Conservation (phyloP, 2,888 invertebrate species). For the Ormyrus pomaceus region DNA sequence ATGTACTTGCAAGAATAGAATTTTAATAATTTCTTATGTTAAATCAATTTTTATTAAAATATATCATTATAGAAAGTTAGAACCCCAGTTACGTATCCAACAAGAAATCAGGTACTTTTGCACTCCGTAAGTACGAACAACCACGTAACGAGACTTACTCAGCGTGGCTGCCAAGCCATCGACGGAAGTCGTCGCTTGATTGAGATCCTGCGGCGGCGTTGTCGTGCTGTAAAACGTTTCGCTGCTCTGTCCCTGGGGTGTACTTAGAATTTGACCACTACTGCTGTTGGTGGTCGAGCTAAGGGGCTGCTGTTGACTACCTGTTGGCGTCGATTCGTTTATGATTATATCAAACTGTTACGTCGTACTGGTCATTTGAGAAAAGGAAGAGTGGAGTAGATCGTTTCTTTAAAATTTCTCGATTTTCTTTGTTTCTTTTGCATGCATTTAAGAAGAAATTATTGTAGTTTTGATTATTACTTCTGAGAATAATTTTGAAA, state of each 20-base stretch:
- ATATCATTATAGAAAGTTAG: too few relatives aligned
- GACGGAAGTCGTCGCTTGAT: constrained; percentile 69
- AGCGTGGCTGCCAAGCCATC: constrained; percentile 71
- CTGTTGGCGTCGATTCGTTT: constrained; percentile 52
- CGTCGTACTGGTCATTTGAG: not conserved
- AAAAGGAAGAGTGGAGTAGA: not conserved
- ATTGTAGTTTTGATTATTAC: too few relatives aligned
- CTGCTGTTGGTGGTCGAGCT: constrained; percentile 66
- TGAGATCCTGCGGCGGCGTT: constrained; percentile 73
- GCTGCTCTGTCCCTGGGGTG: constrained; percentile 69
- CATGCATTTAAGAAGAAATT: too few relatives aligned
- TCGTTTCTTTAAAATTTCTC: too few relatives aligned
- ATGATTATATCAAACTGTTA: constrained; percentile 30
- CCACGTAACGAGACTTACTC: constrained; percentile 59
- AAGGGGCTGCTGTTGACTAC: constrained; percentile 67
- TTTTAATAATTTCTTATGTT: too few relatives aligned
- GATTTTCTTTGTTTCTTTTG: too few relatives aligned
- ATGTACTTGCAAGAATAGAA: too few relatives aligned
- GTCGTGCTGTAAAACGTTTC: constrained; percentile 71
- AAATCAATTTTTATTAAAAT: too few relatives aligned
- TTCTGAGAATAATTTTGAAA: too few relatives aligned
- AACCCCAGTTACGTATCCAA: too few relatives aligned
- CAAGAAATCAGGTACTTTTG: too few relatives aligned
- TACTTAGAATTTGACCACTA: constrained; percentile 69
- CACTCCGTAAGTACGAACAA: too few relatives aligned